Evolutionary conservation across 2,797 vertebrate genomes (phyloP).

Genomic region (Acanthornis magna): DNA sequence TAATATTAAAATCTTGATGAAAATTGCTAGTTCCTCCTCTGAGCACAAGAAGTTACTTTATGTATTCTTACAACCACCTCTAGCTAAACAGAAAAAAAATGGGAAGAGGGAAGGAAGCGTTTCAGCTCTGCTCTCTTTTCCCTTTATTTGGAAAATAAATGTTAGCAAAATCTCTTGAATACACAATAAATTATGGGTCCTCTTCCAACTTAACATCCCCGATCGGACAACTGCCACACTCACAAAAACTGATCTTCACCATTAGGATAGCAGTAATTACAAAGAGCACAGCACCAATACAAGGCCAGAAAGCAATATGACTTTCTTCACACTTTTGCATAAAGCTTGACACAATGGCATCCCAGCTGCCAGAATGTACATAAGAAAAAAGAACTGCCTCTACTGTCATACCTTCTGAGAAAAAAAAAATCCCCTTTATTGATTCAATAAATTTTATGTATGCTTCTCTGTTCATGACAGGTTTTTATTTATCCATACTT

Average conservation of each 20-base stretch:
- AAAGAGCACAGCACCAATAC: neutral
- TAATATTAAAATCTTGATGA: neutral
- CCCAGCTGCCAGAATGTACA: neutral
- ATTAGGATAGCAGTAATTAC: neutral
- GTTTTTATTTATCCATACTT: neutral
- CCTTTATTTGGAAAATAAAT: neutral
- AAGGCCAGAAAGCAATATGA: neutral
- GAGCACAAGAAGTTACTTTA: neutral
- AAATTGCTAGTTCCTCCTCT: neutral
- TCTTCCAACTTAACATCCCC: neutral
- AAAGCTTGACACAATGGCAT: neutral
- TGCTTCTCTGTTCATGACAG: neutral
- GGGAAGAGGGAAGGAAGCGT: neutral
- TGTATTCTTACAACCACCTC: neutral
- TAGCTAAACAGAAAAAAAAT: neutral
- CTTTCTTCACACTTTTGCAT: neutral
- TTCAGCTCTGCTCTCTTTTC: neutral
- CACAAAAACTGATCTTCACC: neutral
- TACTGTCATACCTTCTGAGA: neutral
- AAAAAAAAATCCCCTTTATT: neutral
- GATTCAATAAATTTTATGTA: neutral
- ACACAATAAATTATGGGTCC: neutral
- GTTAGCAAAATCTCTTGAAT: neutral
- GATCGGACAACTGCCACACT: neutral
- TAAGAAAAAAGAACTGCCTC: neutral